Evolutionary conservation across 2,113 vertebrate genomes (phyloP).

Genomic region (Pachyramphus minor): DNA sequence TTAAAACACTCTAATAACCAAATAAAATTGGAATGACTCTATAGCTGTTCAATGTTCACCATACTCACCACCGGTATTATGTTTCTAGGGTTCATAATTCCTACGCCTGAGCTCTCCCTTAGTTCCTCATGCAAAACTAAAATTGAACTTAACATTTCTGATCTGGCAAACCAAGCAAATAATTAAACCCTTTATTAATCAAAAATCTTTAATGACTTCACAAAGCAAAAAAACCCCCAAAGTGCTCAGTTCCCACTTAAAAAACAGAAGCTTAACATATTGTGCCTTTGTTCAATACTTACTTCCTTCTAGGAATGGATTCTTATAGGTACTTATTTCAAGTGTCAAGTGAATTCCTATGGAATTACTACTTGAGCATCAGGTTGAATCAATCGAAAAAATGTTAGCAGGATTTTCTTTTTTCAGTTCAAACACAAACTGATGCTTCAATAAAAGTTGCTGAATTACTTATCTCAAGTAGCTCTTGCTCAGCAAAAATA

Average conservation of each 20-base stretch:
- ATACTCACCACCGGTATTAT: background rate
- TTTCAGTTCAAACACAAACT: background rate
- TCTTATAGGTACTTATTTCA: background rate
- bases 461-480: background rate
- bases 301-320: background rate
- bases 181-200: background rate
- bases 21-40: background rate
- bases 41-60: background rate
- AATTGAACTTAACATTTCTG: background rate
- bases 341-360: background rate
- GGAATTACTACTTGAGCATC: background rate
- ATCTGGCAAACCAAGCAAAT: background rate
- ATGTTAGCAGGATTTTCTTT: background rate
- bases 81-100: background rate
- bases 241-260: background rate
- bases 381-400: background rate
- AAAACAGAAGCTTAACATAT: background rate
- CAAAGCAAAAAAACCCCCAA: accelerated
- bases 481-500: background rate
- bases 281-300: background rate
- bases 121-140: background rate
- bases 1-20: background rate
- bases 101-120: background rate
- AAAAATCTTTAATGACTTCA: background rate
- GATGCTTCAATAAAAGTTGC: conserved; percentile 6